phyloP scores from a whole-genome alignment of 2,113 vertebrate species.

The Crotophaga sulcirostris region DNA sequence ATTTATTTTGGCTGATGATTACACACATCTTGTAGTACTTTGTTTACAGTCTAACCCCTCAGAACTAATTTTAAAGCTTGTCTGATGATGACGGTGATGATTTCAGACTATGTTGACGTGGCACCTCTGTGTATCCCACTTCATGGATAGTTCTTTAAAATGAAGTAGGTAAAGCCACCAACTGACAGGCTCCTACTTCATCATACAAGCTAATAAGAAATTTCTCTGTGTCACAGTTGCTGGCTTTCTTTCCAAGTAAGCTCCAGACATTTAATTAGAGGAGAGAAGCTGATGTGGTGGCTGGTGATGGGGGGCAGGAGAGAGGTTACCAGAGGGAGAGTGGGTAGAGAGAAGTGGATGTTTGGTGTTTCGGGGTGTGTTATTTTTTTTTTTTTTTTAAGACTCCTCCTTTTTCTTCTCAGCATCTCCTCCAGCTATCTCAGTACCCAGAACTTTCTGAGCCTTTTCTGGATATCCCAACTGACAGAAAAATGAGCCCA shows the following conservation, averaged over 20 bases:
- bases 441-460: neutral
- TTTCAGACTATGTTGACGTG: neutral
- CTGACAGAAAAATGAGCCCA: neutral
- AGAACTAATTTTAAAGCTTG: neutral
- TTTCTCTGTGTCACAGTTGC: neutral
- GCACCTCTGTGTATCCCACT: neutral
- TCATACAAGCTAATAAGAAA: neutral
- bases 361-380: neutral
- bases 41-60: neutral
- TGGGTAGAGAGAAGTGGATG: neutral
- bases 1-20: neutral
- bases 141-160: constrained; percentile 36
- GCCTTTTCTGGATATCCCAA: neutral
- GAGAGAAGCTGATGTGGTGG: neutral
- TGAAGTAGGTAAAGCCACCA: neutral
- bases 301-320: neutral
- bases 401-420: neutral
- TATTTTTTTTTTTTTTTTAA: neutral
- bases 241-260: neutral
- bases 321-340: neutral
- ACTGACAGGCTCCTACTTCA: constrained; percentile 2
- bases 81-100: neutral
- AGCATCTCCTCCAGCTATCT: neutral
- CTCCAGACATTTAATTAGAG: neutral
- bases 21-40: neutral